Evolutionary conservation across 2,888 invertebrate species (phyloP).

Genomic region (Dicycla oo): DNA sequence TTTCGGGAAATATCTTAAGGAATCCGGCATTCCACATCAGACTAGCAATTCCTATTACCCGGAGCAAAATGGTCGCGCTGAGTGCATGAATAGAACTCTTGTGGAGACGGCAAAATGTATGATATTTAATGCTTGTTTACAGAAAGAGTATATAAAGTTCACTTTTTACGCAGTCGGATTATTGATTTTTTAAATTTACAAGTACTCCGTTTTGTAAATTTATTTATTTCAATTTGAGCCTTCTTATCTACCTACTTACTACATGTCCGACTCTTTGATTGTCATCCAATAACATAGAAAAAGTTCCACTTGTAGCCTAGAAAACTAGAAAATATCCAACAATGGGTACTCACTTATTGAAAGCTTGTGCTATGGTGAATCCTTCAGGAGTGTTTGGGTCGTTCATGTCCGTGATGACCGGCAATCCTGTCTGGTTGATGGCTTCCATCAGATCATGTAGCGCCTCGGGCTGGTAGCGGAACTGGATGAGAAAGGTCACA

Average conservation of each 20-base stretch:
- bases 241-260: background rate
- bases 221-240: too few species aligned
- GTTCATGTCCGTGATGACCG: constrained; percentile 90
- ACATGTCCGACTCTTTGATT: background rate
- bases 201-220: too few species aligned
- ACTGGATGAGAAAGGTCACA: constrained; percentile 74
- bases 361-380: constrained; percentile 91
- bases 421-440: constrained; percentile 89
- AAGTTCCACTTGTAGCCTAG: background rate
- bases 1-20: too few species aligned
- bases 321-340: background rate
- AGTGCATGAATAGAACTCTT: too few species aligned
- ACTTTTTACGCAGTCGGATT: too few species aligned
- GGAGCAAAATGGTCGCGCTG: too few species aligned
- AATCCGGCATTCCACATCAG: too few species aligned
- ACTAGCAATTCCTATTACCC: too few species aligned
- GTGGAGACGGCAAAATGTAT: too few species aligned
- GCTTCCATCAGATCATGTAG: constrained; percentile 89
- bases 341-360: constrained; percentile 83
- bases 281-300: background rate
- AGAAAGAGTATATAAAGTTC: too few species aligned
- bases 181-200: too few species aligned
- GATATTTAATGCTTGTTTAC: too few species aligned
- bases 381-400: constrained; percentile 90
- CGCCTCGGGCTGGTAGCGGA: constrained; percentile 90